Evolutionary conservation across 2,888 invertebrate species (phyloP).

Genomic region (Endomychus coccineus): DNA sequence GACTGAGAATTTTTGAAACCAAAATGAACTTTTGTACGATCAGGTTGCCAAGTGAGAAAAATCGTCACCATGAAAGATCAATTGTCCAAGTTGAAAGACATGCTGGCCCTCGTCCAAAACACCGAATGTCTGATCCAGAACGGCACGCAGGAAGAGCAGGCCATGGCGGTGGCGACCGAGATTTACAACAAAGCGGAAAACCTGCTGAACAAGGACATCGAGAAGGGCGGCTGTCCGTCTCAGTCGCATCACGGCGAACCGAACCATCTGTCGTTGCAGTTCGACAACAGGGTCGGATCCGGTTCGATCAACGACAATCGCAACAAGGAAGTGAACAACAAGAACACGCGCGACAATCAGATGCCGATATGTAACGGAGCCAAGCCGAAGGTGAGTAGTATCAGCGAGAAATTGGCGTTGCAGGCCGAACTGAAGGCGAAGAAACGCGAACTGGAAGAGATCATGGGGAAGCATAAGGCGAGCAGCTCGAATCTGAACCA

Average conservation of each 20-base stretch:
- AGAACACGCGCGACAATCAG: conserved; percentile 24
- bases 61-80: conserved; percentile 43
- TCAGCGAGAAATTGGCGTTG: conserved; percentile 50
- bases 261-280: conserved; percentile 19
- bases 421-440: conserved; percentile 56
- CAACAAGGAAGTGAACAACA: conserved; percentile 38
- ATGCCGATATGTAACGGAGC: conserved; percentile 18
- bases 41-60: conserved; percentile 37
- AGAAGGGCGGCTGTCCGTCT: conserved; percentile 22
- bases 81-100: conserved; percentile 40
- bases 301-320: conserved; percentile 27
- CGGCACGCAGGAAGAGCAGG: conserved; percentile 28
- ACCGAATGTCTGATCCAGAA: conserved; percentile 32
- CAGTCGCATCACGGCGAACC: conserved; percentile 19
- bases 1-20: neutral
- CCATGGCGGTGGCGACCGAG: conserved; percentile 27
- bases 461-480: conserved; percentile 56
- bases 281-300: conserved; percentile 28
- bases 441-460: conserved; percentile 56
- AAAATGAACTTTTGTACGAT: neutral
- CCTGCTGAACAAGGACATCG: conserved; percentile 31
- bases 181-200: conserved; percentile 36
- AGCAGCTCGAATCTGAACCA: conserved; percentile 42
- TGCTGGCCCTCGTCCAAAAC: conserved; percentile 40
- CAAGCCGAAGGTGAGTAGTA: conserved; percentile 35